Base-by-base conservation (phyloP, 1,140 invertebrate genomes). In the Propsilocerus akamusi region DNA sequence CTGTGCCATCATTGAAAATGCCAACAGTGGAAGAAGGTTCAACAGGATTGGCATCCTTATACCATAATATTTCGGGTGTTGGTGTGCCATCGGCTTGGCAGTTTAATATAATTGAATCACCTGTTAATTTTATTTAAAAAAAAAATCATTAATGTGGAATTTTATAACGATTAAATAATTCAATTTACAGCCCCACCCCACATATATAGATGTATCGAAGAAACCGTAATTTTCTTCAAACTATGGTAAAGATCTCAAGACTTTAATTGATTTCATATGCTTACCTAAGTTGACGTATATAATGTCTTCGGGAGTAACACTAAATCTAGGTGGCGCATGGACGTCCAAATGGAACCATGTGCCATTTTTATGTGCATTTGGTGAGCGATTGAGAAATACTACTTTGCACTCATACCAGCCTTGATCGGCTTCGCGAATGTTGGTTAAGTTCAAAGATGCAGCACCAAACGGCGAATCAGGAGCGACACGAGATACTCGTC, bases 351-450 rank as follows among this genome's bases (percentile, higher is more conserved):
- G 88, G 68, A 95, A 91, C 90, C 90, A 95, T 59, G 90, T 94
- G 55, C 90, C 90, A 75, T 94, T 84, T 73, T 89, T 83, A 71
- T 82, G 76, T 62, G 78, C 79, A 67, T 85, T 87, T 53, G 88
- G 88, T 54, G 86, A 86, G 52, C 90, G 81, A 68, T 94, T 93
- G 68, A 95, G 81, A 72, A 94, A 94, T 63, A 90, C 86, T 62
- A 95, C 86, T 71, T 90, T 91, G 71, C 92, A 97, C 68, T 93
- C 87, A 73, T 96, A 97, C 91, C 90, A 95, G 60, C 92, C 92
- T 69, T 94, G 87, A 72, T 97, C 91, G 57, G 79, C 81, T 64
- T 92, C 89, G 50, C 77, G 75, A 61, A 96, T 92, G 61, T 88
- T 83, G 57, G 88, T 93, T 66, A 96, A 74, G 72, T 95, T 94